These are phyloP conservation scores for Pomacea maculata DNA, from an alignment of 1,140 invertebrate genomes.

Conservation along the genomic window DNA sequence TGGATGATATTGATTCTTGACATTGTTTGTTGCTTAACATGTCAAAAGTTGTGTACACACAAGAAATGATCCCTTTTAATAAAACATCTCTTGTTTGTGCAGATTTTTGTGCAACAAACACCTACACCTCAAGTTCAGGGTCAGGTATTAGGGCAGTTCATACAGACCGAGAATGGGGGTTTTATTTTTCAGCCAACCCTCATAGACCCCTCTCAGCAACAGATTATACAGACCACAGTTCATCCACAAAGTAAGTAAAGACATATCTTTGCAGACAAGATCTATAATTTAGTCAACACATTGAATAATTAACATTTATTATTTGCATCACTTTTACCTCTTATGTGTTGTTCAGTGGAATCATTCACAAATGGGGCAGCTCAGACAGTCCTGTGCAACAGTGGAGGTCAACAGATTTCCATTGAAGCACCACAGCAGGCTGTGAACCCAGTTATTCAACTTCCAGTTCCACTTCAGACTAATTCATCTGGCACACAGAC, in stretches of 20 bases:
- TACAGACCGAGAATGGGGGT: constrained; percentile 91
- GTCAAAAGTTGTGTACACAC: too few species aligned
- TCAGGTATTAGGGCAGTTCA: constrained; percentile 67
- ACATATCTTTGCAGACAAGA: too few species aligned
- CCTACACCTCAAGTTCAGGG: constrained; percentile 55
- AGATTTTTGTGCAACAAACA: constrained; percentile 61
- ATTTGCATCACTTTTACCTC: too few species aligned
- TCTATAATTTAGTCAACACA: too few species aligned
- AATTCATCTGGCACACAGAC: constrained; percentile 17
- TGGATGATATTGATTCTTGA: neutral
- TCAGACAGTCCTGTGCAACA: constrained; percentile 11
- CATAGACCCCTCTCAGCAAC: constrained; percentile 15
- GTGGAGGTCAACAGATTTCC: neutral
- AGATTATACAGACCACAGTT: neutral
- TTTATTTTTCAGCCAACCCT: constrained; percentile 64
- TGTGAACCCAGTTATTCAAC: constrained; percentile 10
- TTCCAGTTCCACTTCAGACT: constrained; percentile 15
- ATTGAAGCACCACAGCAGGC: constrained; percentile 13
- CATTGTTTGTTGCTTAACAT: too few species aligned
- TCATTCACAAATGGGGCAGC: constrained; percentile 9
- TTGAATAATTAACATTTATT: too few species aligned
- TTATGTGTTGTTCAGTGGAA: constrained; percentile 4
- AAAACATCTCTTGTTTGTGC: constrained; percentile 52
- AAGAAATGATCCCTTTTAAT: too few species aligned
- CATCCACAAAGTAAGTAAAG: too few species aligned